phyloP scores from a whole-genome alignment of 1,140 invertebrate genomes.

The Pseudoatta argentina region DNA sequence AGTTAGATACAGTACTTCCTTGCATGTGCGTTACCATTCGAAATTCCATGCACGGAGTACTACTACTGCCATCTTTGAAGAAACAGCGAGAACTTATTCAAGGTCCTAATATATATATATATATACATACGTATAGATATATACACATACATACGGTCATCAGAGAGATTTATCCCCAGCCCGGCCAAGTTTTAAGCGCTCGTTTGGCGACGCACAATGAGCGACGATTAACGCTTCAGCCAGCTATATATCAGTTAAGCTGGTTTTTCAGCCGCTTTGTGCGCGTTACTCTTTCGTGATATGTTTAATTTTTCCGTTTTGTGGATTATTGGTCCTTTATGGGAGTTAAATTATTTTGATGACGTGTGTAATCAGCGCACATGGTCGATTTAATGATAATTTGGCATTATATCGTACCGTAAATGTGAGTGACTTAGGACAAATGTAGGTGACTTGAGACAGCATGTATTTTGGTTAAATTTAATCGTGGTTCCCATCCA shows the following conservation, averaged over 20 bases:
- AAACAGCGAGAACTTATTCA: too few relatives aligned
- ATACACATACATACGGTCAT: slow-evolving; percentile 29
- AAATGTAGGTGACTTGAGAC: too few relatives aligned
- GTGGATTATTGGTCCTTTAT: slow-evolving; percentile 16
- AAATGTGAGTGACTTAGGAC: too few relatives aligned
- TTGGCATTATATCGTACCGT: background rate
- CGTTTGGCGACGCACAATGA: slow-evolving; percentile 68
- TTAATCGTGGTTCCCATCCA: too few relatives aligned
- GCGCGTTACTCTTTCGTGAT: background rate
- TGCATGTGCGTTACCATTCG: too few relatives aligned
- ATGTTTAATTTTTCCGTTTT: slow-evolving; percentile 32
- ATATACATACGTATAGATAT: background rate
- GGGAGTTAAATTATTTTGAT: slow-evolving; percentile 27
- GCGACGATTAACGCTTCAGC: slow-evolving; percentile 74
- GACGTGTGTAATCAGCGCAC: background rate
- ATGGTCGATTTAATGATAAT: background rate
- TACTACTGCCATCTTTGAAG: too few relatives aligned
- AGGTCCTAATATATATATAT: too few relatives aligned
- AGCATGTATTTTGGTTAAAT: too few relatives aligned
- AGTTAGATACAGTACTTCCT: too few relatives aligned
- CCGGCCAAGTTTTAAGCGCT: slow-evolving; percentile 56
- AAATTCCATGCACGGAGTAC: too few relatives aligned
- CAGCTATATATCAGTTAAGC: slow-evolving; percentile 32
- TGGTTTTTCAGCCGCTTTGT: slow-evolving; percentile 28
- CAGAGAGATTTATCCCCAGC: slow-evolving; percentile 53